Base-by-base conservation (phyloP, 2,113 vertebrate genomes). In the Rhinichthys klamathensis region DNA sequence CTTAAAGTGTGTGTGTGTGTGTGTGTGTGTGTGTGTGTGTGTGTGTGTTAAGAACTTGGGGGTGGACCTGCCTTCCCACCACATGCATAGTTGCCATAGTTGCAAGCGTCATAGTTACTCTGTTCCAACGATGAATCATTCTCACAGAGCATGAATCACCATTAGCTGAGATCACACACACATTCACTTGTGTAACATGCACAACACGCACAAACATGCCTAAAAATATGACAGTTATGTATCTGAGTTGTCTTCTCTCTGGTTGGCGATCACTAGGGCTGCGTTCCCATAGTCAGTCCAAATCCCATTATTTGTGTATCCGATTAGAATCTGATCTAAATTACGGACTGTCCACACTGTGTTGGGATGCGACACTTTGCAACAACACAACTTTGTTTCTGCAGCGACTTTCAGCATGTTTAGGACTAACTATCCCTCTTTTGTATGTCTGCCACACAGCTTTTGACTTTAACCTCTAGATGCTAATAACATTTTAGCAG, bases 61-160 rank as follows among this genome's bases (percentile, higher is more conserved):
- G 82, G 78, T 51, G 82, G 80, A 79, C 60, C 30, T 83, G 49
- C 27, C 84, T 82, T 63, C 86, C 77, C 86, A 88, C 81, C 78
- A 84, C 84, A 82, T 77, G 73, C 73, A 51, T 81, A 63, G 87
- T 88, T 87, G 87, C 61, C 85, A 86, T 89, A 69, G 89, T 60
- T 85, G 86, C 87, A 30, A 83, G 79, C 83, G 44, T 90, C 84
- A 85, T 78, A 49, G 27, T 67, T 72, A 61, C 13, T 75, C 30
- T 25, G 51, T 56, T 80, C 11, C 49, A 82, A 51, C 63, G 81
- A 84, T 89, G 88, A 88, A 82, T 89, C 86, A 84, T 87, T 85
- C 84, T 79, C 78, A 76, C 84, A 86, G 80, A 84, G 84, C 76
- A 87, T 89, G 85, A 89, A 89, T 89, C 88, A 89, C 67, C 81